These are phyloP conservation scores for Dryas iulia DNA, from an alignment of 1,140 invertebrate genomes.

Conservation along the genomic window DNA sequence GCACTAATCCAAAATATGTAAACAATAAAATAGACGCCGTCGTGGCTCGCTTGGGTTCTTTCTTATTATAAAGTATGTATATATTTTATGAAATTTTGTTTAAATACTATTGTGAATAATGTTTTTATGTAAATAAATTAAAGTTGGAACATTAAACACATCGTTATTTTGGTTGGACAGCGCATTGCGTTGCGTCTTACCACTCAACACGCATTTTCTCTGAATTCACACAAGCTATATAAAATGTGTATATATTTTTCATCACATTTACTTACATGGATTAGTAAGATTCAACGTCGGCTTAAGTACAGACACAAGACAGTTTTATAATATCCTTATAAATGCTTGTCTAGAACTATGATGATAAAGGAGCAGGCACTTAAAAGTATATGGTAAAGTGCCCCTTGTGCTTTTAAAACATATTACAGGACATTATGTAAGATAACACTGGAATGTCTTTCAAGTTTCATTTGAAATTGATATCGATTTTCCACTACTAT, in stretches of 20 bases:
- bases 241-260: too few relatives aligned
- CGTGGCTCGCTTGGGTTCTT: background rate
- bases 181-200: background rate
- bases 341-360: too few relatives aligned
- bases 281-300: too few relatives aligned
- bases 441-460: background rate
- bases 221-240: too few relatives aligned
- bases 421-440: background rate
- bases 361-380: background rate
- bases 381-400: background rate
- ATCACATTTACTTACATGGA: too few relatives aligned
- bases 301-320: too few relatives aligned
- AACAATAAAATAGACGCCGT: slow-evolving; percentile 11
- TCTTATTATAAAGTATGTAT: background rate
- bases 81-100: background rate
- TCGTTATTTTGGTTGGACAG: background rate
- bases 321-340: too few relatives aligned
- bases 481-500: background rate
- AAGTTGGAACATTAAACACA: background rate
- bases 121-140: background rate
- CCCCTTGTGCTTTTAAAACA: background rate
- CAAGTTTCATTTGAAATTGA: background rate
- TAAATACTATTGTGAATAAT: background rate
- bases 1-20: slow-evolving; percentile 29
- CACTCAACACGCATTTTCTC: background rate